Conservation (phyloP, 2,888 invertebrate genomes). For the Coremacera marginata region DNA sequence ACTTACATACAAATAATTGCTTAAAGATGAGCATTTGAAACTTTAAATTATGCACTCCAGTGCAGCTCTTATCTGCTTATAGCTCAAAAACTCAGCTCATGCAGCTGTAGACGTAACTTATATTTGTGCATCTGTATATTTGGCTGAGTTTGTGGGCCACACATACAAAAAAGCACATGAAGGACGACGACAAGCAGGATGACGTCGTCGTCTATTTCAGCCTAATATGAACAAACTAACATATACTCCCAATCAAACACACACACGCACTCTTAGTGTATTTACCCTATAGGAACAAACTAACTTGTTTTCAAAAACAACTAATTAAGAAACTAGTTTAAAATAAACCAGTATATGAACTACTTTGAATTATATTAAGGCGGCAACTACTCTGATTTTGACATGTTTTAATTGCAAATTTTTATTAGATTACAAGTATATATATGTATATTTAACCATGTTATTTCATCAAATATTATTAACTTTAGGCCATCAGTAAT, state of each 20-base stretch:
- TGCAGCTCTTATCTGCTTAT: constrained; percentile 15
- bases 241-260: not conserved
- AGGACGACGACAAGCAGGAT: not conserved
- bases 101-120: not conserved
- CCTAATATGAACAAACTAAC: not conserved
- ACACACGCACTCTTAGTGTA: not conserved
- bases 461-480: too few relatives aligned
- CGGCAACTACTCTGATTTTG: too few relatives aligned
- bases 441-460: too few relatives aligned
- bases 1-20: constrained; percentile 16
- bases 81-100: not conserved
- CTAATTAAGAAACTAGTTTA: too few relatives aligned
- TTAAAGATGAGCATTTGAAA: constrained; percentile 32
- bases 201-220: too few relatives aligned
- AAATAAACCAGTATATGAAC: too few relatives aligned
- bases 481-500: too few relatives aligned
- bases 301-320: too few relatives aligned
- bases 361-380: too few relatives aligned
- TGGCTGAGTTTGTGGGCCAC: not conserved
- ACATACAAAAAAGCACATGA: not conserved
- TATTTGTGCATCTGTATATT: not conserved
- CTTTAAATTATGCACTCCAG: constrained; percentile 31
- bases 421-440: too few relatives aligned
- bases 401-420: too few relatives aligned
- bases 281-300: too few relatives aligned